These are phyloP conservation scores for Agrilus planipennis DNA, from an alignment of 1,140 invertebrate species.

Conservation along the genomic window DNA sequence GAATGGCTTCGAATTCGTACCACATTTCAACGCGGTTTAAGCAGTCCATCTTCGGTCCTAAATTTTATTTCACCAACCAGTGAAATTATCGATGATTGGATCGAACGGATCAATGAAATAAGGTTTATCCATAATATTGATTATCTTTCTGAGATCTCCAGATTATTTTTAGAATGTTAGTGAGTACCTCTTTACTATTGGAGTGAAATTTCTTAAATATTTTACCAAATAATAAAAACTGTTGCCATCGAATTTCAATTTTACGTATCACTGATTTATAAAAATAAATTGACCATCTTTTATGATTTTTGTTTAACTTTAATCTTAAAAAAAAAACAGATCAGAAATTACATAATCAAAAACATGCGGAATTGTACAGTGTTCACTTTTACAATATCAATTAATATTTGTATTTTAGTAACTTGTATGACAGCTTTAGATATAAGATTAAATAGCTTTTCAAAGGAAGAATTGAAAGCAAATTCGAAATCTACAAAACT, in stretches of 20 bases:
- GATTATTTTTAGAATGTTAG: conserved; percentile 69
- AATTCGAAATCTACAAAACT: conserved; percentile 53
- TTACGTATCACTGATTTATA: neutral
- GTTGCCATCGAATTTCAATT: neutral
- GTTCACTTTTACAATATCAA: too few species aligned
- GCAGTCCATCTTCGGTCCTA: conserved; percentile 54
- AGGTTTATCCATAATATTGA: conserved; percentile 37
- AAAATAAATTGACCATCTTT: neutral
- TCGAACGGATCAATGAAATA: conserved; percentile 24
- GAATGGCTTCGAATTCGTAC: conserved; percentile 72
- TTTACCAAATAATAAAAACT: neutral
- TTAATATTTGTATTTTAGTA: conserved; percentile 36
- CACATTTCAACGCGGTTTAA: conserved; percentile 67
- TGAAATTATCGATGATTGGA: conserved; percentile 46
- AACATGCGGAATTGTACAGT: too few species aligned
- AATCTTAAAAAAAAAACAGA: neutral
- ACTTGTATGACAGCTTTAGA: conserved; percentile 58
- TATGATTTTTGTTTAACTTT: neutral
- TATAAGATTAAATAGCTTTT: conserved; percentile 50
- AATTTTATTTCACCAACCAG: conserved; percentile 52
- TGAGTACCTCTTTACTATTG: conserved; percentile 12
- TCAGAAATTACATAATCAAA: neutral
- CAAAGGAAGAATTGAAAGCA: conserved; percentile 39
- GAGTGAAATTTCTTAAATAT: neutral
- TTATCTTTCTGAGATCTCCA: conserved; percentile 56